Evolutionary conservation across 2,888 invertebrate species (phyloP).

Genomic region (Periphyllus acericola): DNA sequence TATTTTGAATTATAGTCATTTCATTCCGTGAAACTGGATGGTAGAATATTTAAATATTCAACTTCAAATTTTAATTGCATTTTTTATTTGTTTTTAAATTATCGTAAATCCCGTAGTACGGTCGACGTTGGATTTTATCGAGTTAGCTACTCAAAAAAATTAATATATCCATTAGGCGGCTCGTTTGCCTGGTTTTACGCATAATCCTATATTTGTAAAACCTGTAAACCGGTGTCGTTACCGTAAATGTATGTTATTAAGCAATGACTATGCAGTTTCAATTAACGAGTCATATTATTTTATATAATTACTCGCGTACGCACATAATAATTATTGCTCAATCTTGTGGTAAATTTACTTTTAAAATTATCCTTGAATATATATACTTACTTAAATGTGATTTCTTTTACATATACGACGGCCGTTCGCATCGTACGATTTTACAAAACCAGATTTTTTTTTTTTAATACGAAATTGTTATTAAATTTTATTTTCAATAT

Average conservation of each 20-base stretch:
- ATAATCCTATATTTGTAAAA: neutral
- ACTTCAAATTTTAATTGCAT: neutral
- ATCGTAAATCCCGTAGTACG: neutral
- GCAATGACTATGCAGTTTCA: slow-evolving; percentile 36
- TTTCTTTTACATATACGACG: neutral
- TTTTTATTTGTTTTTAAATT: neutral
- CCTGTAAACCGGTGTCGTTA: slow-evolving; percentile 40
- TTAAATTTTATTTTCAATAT: neutral
- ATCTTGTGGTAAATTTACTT: slow-evolving; percentile 32
- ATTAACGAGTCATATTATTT: slow-evolving; percentile 43
- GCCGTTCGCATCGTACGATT: neutral
- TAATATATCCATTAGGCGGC: slow-evolving; percentile 5
- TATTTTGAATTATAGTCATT: neutral
- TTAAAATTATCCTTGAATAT: slow-evolving; percentile 29
- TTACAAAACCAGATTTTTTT: slow-evolving; percentile 1
- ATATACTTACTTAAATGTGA: neutral
- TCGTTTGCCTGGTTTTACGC: slow-evolving; percentile 21
- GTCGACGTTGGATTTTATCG: neutral
- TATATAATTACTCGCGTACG: slow-evolving; percentile 28
- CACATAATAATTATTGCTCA: slow-evolving; percentile 21
- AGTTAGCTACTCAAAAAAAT: neutral
- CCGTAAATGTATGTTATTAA: slow-evolving; percentile 36
- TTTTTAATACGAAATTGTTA: neutral
- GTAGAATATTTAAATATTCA: neutral
- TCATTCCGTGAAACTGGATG: neutral